Evolutionary conservation across 2,113 vertebrate species (phyloP).

Genomic region (Neolamprologus ventralis): DNA sequence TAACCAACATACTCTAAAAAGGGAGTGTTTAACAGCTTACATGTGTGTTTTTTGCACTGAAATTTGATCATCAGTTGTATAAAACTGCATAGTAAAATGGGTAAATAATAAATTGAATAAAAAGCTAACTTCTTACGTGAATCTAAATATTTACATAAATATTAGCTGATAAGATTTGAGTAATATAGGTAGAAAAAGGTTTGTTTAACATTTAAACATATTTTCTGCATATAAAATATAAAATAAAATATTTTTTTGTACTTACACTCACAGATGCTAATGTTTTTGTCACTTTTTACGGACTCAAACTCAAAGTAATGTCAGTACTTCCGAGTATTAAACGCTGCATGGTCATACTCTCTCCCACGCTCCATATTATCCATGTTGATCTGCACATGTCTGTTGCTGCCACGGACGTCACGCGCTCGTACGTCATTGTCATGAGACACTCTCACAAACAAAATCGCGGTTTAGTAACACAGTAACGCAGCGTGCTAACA

Average conservation of each 20-base stretch:
- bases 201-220: background rate
- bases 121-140: background rate
- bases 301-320: background rate
- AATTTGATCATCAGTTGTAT: background rate
- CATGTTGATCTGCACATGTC: background rate
- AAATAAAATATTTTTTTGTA: background rate
- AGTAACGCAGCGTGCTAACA: background rate
- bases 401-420: background rate
- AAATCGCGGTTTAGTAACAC: background rate
- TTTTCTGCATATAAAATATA: background rate
- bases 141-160: background rate
- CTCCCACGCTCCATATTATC: background rate
- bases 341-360: background rate
- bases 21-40: background rate
- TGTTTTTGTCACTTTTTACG: background rate
- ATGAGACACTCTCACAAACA: background rate
- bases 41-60: background rate
- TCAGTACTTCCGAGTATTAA: background rate
- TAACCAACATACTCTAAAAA: background rate
- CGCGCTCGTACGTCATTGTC: rapidly evolving
- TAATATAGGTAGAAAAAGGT: background rate
- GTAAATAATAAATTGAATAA: background rate
- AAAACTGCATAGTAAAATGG: background rate
- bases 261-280: background rate
- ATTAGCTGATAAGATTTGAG: background rate